Conservation (phyloP, 2,113 vertebrate species). For the Aleadryas rufinucha region DNA sequence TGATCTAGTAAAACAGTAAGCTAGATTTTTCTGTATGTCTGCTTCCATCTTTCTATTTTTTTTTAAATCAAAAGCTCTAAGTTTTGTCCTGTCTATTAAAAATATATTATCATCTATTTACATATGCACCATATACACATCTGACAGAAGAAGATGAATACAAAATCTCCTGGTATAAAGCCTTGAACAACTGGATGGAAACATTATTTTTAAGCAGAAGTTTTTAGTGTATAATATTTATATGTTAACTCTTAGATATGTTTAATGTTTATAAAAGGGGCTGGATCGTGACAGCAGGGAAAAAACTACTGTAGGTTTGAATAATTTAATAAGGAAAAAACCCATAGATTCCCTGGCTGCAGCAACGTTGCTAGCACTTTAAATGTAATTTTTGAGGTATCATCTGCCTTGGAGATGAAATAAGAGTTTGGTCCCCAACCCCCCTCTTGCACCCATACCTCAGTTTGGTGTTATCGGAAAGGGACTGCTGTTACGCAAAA, state of each 20-base stretch:
- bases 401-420: background rate
- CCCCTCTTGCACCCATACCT: background rate
- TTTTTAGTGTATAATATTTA: background rate
- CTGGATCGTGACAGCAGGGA: background rate
- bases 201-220: background rate
- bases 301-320: background rate
- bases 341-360: background rate
- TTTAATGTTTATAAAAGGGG: background rate
- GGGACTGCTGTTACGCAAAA: background rate
- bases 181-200: background rate
- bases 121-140: background rate
- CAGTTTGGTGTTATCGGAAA: background rate
- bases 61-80: background rate
- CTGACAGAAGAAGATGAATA: conserved; percentile 27
- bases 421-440: background rate
- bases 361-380: background rate
- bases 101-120: background rate
- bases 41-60: background rate
- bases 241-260: background rate
- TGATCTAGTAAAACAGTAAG: background rate
- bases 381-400: background rate
- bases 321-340: background rate
- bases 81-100: background rate
- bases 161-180: background rate
- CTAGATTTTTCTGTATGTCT: background rate